Evolutionary conservation across 2,797 vertebrate genomes (phyloP), one percentile per base, ranked within the genome.

Genomic region (Tenualosa thibaudeaui): DNA sequence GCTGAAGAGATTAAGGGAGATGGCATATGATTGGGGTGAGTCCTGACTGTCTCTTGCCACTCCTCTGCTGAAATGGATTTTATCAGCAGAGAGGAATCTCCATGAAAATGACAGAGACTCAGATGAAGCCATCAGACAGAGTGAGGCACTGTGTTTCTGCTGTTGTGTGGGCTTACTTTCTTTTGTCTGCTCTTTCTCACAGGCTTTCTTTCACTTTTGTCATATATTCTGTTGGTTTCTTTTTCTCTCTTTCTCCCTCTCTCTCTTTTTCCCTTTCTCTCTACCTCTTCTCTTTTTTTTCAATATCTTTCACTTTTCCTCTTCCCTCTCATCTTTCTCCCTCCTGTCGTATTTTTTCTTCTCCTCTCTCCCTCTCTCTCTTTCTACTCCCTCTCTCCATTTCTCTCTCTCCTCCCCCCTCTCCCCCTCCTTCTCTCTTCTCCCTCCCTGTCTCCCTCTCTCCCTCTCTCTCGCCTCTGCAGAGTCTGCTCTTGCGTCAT

Each of bases 401-500:
- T 88, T 83, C 89, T 51, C 87, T 89, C 89, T 91, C 10, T 75
- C 68, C 43, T n/a, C 43, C 68, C 43, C 68, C 6, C 68, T 75
- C 37, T 43, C 71, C 22, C 37, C 71, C 40, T 46, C 37, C 7
- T n/a, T 78, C 71, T 85, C 84, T 89, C 86, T 89, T 82, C 89
- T 56, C 87, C 89, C 89, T 90, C 10, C 19, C 68, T 43, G 37
- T 43, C 68, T 75, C 68, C 37, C 71, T 78, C 71, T 78, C 68
- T 43, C 37, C 19, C 68, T 75, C 68, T 85, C 86, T 90, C 87
- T 89, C 89, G 84, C 89, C 87, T 90, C 89, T 91, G 89, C 87
- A 88, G 90, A 88, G 87, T 86, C 87, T 83, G 87, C 85, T 86
- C 89, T 88, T 90, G 86, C 89, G 86, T 90, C 89, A 91, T 84